Percentiles rank a stretch among this genome's conserved stretches.
These are phyloP conservation scores for Siniperca knerii DNA, from an alignment of 2,113 vertebrate species.

Conservation along the genomic window DNA sequence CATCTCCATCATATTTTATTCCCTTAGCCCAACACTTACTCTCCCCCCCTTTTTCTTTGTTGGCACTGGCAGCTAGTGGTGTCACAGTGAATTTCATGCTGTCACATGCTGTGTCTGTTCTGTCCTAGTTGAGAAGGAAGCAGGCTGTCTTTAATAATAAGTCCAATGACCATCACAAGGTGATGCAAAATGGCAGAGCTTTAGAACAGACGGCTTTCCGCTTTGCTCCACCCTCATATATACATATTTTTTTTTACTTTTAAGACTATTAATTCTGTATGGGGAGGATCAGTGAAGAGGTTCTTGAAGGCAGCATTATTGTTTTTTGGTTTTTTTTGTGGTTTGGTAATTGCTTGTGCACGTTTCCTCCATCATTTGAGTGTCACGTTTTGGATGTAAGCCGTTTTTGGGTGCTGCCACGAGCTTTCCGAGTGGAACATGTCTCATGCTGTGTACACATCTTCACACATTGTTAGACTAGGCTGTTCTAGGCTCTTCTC, in stretches of 20 bases:
- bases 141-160: constrained; percentile 62
- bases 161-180: constrained; percentile 38
- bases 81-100: constrained; percentile 71
- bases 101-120: constrained; percentile 64
- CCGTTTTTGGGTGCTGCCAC: not conserved
- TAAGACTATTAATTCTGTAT: constrained; percentile 5
- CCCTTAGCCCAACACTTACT: constrained; percentile 40
- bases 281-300: not conserved
- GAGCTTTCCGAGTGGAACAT: not conserved
- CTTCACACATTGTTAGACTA: not conserved
- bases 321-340: not conserved
- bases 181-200: constrained; percentile 14
- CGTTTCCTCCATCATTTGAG: not conserved
- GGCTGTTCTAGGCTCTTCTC: not conserved
- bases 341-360: constrained; percentile 1
- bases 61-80: constrained; percentile 47
- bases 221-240: constrained; percentile 9
- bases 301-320: constrained; percentile 7
- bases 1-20: constrained; percentile 72
- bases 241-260: constrained; percentile 17
- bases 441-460: not conserved
- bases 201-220: constrained; percentile 18
- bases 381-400: not conserved
- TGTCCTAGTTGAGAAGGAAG: constrained; percentile 68
- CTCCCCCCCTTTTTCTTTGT: not conserved